Evolutionary conservation across 2,113 vertebrate genomes (phyloP).

Genomic region (Apus apus): DNA sequence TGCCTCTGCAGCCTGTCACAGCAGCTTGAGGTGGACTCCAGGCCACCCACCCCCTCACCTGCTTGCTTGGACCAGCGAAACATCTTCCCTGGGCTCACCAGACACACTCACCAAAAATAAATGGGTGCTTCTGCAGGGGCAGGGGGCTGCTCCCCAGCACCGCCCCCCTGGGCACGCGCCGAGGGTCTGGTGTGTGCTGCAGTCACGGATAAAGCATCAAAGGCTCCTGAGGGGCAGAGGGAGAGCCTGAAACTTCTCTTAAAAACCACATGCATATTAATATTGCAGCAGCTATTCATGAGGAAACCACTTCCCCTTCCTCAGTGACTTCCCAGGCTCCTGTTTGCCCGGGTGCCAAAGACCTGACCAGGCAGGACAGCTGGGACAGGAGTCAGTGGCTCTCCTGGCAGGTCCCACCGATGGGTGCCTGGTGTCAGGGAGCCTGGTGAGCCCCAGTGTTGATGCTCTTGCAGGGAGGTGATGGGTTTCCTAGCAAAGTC

Average conservation of each 20-base stretch:
- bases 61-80: background rate
- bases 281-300: background rate
- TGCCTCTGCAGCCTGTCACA: background rate
- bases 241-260: background rate
- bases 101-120: background rate
- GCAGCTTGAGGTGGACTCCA: no score
- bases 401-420: background rate
- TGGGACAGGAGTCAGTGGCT: background rate
- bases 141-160: background rate
- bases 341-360: background rate
- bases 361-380: background rate
- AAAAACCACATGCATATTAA: background rate
- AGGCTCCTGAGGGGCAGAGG: background rate
- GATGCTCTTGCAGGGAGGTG: background rate
- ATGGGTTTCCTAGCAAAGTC: background rate
- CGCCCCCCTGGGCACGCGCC: background rate
- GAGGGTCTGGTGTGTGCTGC: background rate
- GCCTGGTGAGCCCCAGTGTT: background rate
- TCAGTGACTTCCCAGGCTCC: background rate
- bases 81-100: background rate
- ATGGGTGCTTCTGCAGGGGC: background rate
- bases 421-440: background rate
- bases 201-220: constrained; percentile 35
- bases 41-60: background rate
- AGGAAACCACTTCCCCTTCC: background rate